phyloP scores from a whole-genome alignment of 1,140 invertebrate genomes.

The Meloidogyne floridensis region DNA sequence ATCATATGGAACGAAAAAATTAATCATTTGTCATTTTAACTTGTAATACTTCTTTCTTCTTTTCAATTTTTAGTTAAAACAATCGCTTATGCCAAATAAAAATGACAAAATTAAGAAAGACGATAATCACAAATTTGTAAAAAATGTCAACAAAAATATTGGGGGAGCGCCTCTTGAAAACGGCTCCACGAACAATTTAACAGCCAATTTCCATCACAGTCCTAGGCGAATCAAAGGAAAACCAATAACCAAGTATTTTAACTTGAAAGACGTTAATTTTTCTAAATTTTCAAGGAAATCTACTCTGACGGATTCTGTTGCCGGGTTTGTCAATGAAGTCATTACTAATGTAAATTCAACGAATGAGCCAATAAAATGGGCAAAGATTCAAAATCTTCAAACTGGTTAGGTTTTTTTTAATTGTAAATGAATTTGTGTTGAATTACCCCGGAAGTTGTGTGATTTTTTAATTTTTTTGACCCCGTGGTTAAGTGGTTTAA shows the following conservation, averaged over 20 bases:
- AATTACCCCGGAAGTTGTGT: too few species aligned
- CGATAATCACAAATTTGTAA: too few species aligned
- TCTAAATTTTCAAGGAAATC: not conserved
- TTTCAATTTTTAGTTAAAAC: not conserved
- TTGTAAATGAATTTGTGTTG: too few species aligned
- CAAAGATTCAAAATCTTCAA: constrained; percentile 54
- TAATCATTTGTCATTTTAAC: not conserved
- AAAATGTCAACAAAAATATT: not conserved
- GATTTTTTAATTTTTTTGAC: too few species aligned
- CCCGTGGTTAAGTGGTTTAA: not conserved
- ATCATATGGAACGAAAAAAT: constrained; percentile 2
- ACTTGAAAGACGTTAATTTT: not conserved
- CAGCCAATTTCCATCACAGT: not conserved
- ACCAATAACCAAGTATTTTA: not conserved
- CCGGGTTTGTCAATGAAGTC: constrained; percentile 61
- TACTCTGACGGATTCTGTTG: constrained; percentile 34
- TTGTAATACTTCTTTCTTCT: not conserved
- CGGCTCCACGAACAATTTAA: not conserved
- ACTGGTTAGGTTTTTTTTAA: constrained; percentile 37
- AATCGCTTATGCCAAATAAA: constrained; percentile 2
- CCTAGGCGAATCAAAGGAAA: not conserved
- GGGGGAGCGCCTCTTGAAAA: not conserved
- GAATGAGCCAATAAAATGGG: constrained; percentile 61
- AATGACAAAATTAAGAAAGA: constrained; percentile 2
- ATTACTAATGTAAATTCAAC: constrained; percentile 51